Conservation (phyloP, 1,140 invertebrate genomes). For the Drosophila carrolli region DNA sequence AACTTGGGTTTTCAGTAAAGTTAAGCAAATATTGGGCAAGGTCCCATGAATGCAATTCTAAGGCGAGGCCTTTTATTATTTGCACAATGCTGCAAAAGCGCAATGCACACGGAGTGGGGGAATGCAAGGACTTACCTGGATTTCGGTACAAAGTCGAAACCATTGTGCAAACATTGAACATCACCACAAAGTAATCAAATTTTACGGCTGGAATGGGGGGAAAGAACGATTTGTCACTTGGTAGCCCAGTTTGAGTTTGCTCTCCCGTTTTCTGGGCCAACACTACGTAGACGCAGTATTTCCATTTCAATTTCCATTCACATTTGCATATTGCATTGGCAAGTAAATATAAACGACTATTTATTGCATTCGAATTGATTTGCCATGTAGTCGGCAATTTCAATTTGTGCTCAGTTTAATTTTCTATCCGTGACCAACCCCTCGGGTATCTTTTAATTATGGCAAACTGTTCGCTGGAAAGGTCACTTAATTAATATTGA, state of each 20-base stretch:
- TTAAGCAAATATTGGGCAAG: constrained; percentile 57
- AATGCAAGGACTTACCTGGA: constrained; percentile 30
- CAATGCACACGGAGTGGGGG: constrained; percentile 45
- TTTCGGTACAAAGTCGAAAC: constrained; percentile 15
- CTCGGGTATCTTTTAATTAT: constrained; percentile 61
- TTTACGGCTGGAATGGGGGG: constrained; percentile 30
- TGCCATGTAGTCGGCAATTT: constrained; percentile 30
- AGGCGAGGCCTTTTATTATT: constrained; percentile 41
- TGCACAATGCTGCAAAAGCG: constrained; percentile 59
- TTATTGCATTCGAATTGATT: constrained; percentile 54
- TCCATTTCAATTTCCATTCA: not conserved
- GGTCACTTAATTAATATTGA: constrained; percentile 71
- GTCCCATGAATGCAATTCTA: constrained; percentile 57
- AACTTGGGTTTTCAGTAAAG: constrained; percentile 21
- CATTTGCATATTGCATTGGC: constrained; percentile 64
- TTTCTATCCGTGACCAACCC: constrained; percentile 1
- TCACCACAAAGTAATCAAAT: constrained; percentile 77
- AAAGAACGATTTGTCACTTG: constrained; percentile 59
- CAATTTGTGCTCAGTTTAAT: constrained; percentile 42
- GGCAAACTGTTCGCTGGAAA: constrained; percentile 9
- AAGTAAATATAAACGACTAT: constrained; percentile 64
- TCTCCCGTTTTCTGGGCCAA: constrained; percentile 31
- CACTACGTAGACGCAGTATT: constrained; percentile 34
- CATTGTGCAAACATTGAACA: constrained; percentile 49
- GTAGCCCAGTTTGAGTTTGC: constrained; percentile 20